Evolutionary conservation across 2,797 vertebrate genomes (phyloP).

Genomic region (Sebastes diaconus): DNA sequence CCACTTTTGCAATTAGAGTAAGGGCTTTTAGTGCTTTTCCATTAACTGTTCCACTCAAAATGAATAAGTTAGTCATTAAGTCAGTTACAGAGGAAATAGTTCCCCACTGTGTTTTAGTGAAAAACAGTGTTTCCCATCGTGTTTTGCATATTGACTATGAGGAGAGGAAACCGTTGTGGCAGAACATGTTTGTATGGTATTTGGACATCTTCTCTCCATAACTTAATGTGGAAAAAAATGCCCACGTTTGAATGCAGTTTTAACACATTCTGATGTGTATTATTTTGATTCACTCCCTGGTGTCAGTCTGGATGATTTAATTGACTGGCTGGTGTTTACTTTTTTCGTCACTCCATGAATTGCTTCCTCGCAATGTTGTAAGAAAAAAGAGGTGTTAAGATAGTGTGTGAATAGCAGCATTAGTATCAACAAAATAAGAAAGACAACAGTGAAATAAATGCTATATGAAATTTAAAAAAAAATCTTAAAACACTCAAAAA

Average conservation of each 20-base stretch:
- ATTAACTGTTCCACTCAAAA: not conserved
- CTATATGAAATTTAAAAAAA: not conserved
- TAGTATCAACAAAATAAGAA: not conserved
- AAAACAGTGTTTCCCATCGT: not conserved
- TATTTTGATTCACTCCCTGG: not conserved
- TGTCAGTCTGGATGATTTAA: not conserved
- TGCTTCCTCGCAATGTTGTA: not conserved
- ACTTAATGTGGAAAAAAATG: not conserved
- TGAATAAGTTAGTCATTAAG: not conserved
- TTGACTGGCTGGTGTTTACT: not conserved
- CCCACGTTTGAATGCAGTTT: not conserved
- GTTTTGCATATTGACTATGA: not conserved
- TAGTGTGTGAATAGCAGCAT: not conserved
- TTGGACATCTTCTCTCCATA: not conserved
- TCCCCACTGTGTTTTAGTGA: not conserved
- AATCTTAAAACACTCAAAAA: not conserved
- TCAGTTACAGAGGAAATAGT: not conserved
- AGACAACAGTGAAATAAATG: not conserved
- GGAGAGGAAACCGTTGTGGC: not conserved
- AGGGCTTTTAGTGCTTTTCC: not conserved
- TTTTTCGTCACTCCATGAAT: constrained; percentile 6
- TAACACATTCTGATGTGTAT: not conserved
- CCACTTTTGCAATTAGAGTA: not conserved
- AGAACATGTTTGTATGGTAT: not conserved
- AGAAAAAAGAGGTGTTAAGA: not conserved